These are phyloP conservation scores for Patella pellucida DNA, from an alignment of 2,888 invertebrate species.

Conservation along the genomic window DNA sequence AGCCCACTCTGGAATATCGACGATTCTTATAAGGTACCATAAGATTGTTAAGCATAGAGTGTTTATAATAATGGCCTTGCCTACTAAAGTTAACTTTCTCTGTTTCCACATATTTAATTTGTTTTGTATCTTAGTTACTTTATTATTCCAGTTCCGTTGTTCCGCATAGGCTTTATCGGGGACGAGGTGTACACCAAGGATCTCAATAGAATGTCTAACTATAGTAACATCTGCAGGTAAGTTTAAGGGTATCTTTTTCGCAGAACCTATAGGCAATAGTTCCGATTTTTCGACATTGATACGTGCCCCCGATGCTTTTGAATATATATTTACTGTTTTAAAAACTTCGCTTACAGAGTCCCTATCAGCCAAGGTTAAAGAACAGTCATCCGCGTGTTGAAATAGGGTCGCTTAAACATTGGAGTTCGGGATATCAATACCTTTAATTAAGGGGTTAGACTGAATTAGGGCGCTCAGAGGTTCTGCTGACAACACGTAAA, in stretches of 20 bases:
- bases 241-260: neutral
- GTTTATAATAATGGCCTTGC: neutral
- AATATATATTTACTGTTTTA: neutral
- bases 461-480: neutral
- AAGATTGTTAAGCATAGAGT: neutral
- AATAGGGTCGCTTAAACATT: neutral
- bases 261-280: neutral
- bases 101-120: neutral
- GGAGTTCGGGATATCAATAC: neutral
- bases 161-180: neutral
- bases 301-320: neutral
- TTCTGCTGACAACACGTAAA: neutral
- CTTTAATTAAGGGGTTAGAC: neutral
- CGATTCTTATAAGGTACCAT: neutral
- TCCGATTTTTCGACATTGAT: neutral
- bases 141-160: neutral
- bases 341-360: neutral
- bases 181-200: neutral
- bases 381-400: neutral
- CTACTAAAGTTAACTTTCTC: neutral
- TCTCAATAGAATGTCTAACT: neutral
- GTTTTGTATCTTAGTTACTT: neutral
- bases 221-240: neutral
- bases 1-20: conserved; percentile 1
- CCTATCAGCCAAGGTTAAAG: neutral